A percentile compares a stretch with the other conserved stretches of the same genome.
These are phyloP conservation scores for Garrulus glandarius DNA, from an alignment of 2,797 vertebrate species.

Conservation along the genomic window DNA sequence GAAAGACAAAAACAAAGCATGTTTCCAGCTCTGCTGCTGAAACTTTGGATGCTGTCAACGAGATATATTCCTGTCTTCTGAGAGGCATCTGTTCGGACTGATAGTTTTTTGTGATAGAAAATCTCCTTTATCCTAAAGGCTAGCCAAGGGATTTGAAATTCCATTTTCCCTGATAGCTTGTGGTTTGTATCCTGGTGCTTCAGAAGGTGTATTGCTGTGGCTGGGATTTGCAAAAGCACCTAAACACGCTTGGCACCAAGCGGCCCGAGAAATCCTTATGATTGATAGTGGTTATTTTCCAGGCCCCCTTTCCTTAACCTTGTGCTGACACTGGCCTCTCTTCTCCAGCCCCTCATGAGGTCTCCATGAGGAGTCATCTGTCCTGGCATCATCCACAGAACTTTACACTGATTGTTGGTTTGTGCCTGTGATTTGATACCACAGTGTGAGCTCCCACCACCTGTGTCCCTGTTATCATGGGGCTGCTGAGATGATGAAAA, in stretches of 20 bases:
- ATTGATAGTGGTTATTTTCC: not conserved
- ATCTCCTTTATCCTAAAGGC: not conserved
- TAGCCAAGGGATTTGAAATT: not conserved
- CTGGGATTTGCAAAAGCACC: not conserved
- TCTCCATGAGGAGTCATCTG: not conserved
- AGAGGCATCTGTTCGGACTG: not conserved
- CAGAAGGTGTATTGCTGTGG: not conserved
- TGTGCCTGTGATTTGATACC: not conserved
- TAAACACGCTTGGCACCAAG: accelerated
- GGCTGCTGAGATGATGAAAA: not conserved
- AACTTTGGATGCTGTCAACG: not conserved
- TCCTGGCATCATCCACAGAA: not conserved
- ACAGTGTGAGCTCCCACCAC: accelerated
- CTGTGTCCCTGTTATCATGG: accelerated
- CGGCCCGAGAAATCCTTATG: not conserved
- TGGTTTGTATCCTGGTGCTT: not conserved
- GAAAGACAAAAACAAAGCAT: not conserved
- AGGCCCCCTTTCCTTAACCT: not conserved
- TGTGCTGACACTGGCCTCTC: not conserved
- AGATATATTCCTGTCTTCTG: not conserved
- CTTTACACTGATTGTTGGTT: not conserved
- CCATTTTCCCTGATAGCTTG: not conserved
- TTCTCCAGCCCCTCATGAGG: not conserved
- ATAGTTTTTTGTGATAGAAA: not conserved
- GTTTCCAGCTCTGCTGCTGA: not conserved